Conservation (phyloP, 2,888 invertebrate genomes). For the Oscheius sp. region DNA sequence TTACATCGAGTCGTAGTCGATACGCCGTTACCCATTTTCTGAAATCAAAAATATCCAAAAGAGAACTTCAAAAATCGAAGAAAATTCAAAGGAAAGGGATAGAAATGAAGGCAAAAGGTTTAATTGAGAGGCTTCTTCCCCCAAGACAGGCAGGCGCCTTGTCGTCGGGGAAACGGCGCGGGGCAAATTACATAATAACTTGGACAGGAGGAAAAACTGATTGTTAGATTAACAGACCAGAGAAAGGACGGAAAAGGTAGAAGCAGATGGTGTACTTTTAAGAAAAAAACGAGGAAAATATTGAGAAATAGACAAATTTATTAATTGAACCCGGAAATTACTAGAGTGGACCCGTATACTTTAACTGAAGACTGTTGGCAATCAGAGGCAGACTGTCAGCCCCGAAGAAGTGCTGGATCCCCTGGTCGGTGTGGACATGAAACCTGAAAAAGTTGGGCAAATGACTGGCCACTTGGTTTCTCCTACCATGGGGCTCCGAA, state of each 20-base stretch:
- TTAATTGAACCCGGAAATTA: neutral
- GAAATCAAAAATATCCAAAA: neutral
- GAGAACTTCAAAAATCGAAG: neutral
- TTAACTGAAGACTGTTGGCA: slow-evolving; percentile 10
- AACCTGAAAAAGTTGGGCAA: neutral
- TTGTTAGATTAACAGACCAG: too few species aligned
- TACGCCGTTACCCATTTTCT: slow-evolving; percentile 11
- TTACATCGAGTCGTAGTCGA: neutral
- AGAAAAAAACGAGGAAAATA: too few species aligned
- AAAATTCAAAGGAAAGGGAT: neutral
- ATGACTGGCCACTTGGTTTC: too few species aligned
- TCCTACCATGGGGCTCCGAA: slow-evolving; percentile 37
- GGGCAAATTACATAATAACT: neutral
- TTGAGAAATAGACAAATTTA: neutral
- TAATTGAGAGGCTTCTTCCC: neutral
- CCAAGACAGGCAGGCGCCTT: neutral
- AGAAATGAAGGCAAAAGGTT: too few species aligned
- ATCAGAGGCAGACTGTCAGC: slow-evolving; percentile 37
- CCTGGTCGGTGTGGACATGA: slow-evolving; percentile 22
- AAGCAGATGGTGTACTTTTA: too few species aligned
- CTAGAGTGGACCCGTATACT: slow-evolving; percentile 13
- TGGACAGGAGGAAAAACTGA: too few species aligned
- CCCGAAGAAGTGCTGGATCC: slow-evolving; percentile 33
- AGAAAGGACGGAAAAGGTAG: too few species aligned
- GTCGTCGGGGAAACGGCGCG: neutral